Conservation (phyloP, 2,113 vertebrate genomes). For the Plestiodon gilberti region DNA sequence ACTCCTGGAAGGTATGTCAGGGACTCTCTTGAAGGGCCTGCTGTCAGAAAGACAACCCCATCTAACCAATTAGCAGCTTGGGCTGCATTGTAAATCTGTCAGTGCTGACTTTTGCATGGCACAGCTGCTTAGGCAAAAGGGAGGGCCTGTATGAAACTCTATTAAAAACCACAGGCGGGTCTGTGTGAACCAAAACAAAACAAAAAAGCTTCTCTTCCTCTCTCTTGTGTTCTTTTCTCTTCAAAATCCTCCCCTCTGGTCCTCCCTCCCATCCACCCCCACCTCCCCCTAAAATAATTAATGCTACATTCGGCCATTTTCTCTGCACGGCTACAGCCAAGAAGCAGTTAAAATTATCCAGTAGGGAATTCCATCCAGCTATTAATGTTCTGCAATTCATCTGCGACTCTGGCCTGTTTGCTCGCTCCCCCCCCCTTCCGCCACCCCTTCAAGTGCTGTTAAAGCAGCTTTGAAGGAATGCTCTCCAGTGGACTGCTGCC, state of each 20-base stretch:
- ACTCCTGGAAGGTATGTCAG: conserved; percentile 60
- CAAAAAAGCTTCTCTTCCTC: neutral
- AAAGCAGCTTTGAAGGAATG: conserved; percentile 83
- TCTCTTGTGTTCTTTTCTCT: no score
- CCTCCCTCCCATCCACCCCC: neutral
- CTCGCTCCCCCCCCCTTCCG: conserved; percentile 48
- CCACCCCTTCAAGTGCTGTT: conserved; percentile 68
- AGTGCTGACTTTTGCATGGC: conserved; percentile 65
- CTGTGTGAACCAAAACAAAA: conserved; percentile 30
- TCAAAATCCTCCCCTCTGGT: neutral
- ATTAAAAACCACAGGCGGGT: conserved; percentile 69
- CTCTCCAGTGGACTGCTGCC: conserved; percentile 81
- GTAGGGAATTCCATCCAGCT: conserved; percentile 55
- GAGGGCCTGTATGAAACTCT: conserved; percentile 67
- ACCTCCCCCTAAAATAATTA: neutral
- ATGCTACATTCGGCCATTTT: neutral
- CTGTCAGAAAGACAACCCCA: conserved; percentile 75
- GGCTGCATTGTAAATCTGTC: conserved; percentile 76
- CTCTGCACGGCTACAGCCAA: conserved; percentile 16
- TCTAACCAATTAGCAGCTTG: conserved; percentile 75
- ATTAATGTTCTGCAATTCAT: conserved; percentile 72
- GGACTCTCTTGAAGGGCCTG: conserved; percentile 66
- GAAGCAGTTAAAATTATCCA: conserved; percentile 66
- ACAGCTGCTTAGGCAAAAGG: conserved; percentile 70
- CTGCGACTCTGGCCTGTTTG: conserved; percentile 66